Base-by-base conservation (phyloP, 2,888 invertebrate species). In the Mesochorus sp. region DNA sequence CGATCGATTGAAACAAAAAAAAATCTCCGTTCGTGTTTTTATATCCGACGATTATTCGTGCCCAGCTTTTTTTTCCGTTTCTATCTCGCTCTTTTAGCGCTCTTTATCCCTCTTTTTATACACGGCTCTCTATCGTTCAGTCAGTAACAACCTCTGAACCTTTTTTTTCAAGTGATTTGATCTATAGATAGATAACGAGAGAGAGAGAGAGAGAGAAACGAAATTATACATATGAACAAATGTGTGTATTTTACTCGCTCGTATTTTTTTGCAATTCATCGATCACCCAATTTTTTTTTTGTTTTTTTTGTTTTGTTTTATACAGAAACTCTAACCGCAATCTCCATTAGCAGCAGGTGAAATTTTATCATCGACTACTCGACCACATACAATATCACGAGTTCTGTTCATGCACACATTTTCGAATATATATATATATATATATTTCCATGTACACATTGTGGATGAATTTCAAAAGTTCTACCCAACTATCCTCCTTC, bases 291-390 rank as follows among this genome's bases (percentile, higher is more conserved):
- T 57, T 59, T 51, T 31, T 6, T 28, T n/a, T 47, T 28, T 31
- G 26, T 42, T 14, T 42, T 24, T 26, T 67, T 21, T 47, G 6
- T 14, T 42, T 34, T 28, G 17, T 19, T 10, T 37, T 61, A 68
- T 42, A 44, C 14, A 37, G 8, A 12, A n/a, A 8, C 44, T 8
- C 14, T 39, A 24, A 66, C 74, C 64, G 44, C 78, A 74, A 78
- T 78, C 64, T 70, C 74, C 78, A 74, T 78, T 70, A 78, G 59
- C 78, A 78, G 73, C 78, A 78, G 73, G 78, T 70, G 73, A 66
- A 78, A 78, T 74, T 78, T 74, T 74, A 74, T 78, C 70, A 70
- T 64, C 44, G 70, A 70, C 64, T 31, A 73, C 42, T 61, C 78
- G 64, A 44, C 64, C 53, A 12, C 10, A 8, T 31, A 3, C 28